Evolutionary conservation across 2,113 vertebrate species (phyloP).

Genomic region (Apodemus sylvaticus): DNA sequence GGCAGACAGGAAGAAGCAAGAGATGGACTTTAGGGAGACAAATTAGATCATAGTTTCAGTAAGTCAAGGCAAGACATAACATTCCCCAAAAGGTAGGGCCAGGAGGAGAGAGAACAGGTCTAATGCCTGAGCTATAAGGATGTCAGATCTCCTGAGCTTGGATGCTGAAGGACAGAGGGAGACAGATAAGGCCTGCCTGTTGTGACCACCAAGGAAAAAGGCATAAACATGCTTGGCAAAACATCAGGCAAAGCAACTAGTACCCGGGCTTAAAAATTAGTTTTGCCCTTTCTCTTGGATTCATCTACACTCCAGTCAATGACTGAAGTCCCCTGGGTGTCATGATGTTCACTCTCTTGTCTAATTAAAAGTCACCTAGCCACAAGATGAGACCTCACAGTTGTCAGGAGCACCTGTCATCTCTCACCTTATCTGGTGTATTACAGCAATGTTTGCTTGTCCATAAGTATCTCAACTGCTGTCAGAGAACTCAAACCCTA

Average conservation of each 20-base stretch:
- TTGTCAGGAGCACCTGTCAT: rapidly evolving
- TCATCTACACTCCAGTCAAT: background rate
- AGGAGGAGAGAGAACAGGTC: background rate
- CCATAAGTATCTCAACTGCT: rapidly evolving
- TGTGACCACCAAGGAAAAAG: background rate
- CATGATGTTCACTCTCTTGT: background rate
- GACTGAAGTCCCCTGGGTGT: background rate
- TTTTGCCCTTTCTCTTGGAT: background rate
- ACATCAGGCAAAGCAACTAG: background rate
- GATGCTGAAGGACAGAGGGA: background rate
- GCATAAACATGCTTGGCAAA: too few species aligned
- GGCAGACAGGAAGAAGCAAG: background rate
- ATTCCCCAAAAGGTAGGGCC: background rate
- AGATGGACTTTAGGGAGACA: background rate
- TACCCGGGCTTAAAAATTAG: background rate
- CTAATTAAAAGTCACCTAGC: rapidly evolving
- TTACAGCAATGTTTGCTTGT: background rate
- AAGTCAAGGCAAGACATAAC: background rate
- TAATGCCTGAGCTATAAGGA: background rate
- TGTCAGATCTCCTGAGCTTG: background rate
- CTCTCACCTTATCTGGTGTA: too few species aligned
- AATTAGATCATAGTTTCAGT: background rate
- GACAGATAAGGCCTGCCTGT: background rate
- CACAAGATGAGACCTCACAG: too few species aligned
- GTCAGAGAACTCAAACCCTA: rapidly evolving